Percentiles rank a stretch among this genome's conserved stretches.
These are phyloP conservation scores for Acrossocheilus wenchowensis DNA, from an alignment of 2,797 vertebrate species.

Conservation along the genomic window DNA sequence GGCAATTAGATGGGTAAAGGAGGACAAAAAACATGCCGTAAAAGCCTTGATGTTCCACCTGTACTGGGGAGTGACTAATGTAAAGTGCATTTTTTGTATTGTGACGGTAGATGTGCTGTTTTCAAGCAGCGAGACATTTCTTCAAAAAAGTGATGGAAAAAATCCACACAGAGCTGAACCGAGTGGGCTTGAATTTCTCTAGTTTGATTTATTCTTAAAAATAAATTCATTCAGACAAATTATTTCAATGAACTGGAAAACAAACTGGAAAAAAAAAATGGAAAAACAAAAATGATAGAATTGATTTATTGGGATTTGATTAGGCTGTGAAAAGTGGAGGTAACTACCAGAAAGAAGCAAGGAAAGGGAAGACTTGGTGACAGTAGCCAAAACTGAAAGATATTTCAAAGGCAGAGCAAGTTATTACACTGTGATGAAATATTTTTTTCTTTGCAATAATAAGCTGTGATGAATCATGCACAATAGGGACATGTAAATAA, in stretches of 20 bases:
- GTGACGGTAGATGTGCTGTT: not conserved
- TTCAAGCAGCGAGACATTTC: not conserved
- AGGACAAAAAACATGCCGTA: not conserved
- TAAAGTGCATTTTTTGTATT: not conserved
- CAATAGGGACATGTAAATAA: not conserved
- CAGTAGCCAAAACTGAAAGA: not conserved
- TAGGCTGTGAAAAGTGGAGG: not conserved
- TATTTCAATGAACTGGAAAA: not conserved
- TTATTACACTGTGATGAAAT: not conserved
- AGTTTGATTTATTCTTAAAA: not conserved
- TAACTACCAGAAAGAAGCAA: not conserved
- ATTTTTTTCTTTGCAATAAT: not conserved
- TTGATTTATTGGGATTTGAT: not conserved
- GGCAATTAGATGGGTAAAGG: slow-evolving; percentile 12
- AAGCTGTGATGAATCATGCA: not conserved
- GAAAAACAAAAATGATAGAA: not conserved
- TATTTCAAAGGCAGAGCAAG: not conserved
- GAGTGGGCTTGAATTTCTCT: not conserved
- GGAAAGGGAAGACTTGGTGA: not conserved
- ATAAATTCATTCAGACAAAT: not conserved
- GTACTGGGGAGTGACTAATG: not conserved
- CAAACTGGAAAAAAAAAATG: not conserved
- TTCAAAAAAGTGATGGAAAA: not conserved
- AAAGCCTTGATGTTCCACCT: slow-evolving; percentile 9
- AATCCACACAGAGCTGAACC: not conserved